Evolutionary conservation across 2,797 vertebrate genomes (phyloP), one percentile per base, ranked within the genome.

Genomic region (Salmo trutta): DNA sequence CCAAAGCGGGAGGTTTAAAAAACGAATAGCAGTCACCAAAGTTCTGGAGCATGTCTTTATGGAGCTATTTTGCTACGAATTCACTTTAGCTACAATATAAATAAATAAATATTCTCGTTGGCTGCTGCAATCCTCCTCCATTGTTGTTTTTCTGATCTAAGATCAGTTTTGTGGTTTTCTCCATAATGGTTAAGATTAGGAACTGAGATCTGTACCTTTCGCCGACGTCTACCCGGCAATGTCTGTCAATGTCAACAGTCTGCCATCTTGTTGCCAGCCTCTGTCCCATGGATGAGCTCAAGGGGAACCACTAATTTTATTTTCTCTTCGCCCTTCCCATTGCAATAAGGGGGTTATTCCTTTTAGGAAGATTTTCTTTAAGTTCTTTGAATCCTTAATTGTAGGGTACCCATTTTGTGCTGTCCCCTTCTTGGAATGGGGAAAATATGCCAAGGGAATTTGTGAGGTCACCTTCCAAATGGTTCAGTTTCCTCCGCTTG

Each of bases 401-500:
- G 67, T 51, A 21, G 75, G 67, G 66, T 75, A 65, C 51, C 16
- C 56, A 47, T 56, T 29, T 68, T 68, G 66, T 54, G 52, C 51
- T 5, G 17, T 31, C 52, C 31, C 36, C n/a, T 21, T 71, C 66
- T 17, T 53, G 29, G 53, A 69, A 71, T 24, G 75, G 66, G 54
- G 51, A 47, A 21, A 69, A 3, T 54, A 54, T 56, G 33, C 65
- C 51, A 16, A 59, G 75, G 54, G 67, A 41, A 62, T 70, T 33
- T 70, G 27, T 70, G 41, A 71, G 54, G 29, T 76, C 67, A 76
- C 67, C 52, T 16, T 16, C n/a, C 31, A 74, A 21, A 12, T 71
- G 21, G 15, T 16, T 67, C 29, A 14, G 10, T 33, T 31, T 6
- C 12, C 27, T 27, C 65, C 3, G 15, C 21, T 29, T 67, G 65